A percentile compares a stretch with the other conserved stretches of the same genome.
These are phyloP conservation scores for Lordiphosa clarofinis DNA, from an alignment of 1,140 invertebrate genomes.

Conservation along the genomic window DNA sequence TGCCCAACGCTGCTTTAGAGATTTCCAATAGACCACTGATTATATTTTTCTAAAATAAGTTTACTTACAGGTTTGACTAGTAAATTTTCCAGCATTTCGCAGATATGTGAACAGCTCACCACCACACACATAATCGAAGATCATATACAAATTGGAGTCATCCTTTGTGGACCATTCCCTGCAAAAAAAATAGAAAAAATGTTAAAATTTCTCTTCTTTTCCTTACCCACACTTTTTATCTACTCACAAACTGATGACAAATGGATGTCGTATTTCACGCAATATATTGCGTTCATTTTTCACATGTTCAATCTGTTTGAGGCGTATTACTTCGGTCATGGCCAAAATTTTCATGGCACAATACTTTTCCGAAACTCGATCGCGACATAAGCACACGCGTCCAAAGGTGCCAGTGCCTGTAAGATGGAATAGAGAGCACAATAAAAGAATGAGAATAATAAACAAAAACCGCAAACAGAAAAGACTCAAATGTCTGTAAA, in stretches of 20 bases:
- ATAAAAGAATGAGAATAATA: slow-evolving; percentile 1
- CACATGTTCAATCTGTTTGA: slow-evolving; percentile 97
- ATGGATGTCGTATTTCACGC: slow-evolving; percentile 93
- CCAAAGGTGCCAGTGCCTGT: slow-evolving; percentile 97
- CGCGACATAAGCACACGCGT: slow-evolving; percentile 90
- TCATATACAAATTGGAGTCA: slow-evolving; percentile 92
- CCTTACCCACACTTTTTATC: not conserved
- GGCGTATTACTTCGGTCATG: slow-evolving; percentile 93
- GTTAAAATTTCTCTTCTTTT: not conserved
- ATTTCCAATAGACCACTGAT: too few relatives aligned
- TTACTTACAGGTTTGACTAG: slow-evolving; percentile 87
- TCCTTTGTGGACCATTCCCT: slow-evolving; percentile 96
- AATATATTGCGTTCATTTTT: slow-evolving; percentile 96
- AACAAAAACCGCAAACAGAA: slow-evolving; percentile 24
- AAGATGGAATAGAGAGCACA: slow-evolving; percentile 42
- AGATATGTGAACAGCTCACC: slow-evolving; percentile 98
- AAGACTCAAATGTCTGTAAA: slow-evolving; percentile 42
- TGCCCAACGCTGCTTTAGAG: too few relatives aligned
- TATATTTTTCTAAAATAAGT: too few relatives aligned
- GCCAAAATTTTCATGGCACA: slow-evolving; percentile 95
- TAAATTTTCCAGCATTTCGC: slow-evolving; percentile 94
- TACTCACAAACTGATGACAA: slow-evolving; percentile 96
- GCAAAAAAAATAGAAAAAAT: slow-evolving; percentile 26
- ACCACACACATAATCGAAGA: slow-evolving; percentile 96
- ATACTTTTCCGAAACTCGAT: slow-evolving; percentile 89